Percentiles rank a stretch among this genome's conserved stretches.
phyloP scores from a whole-genome alignment of 2,888 invertebrate species.

The Amblyjoppa proteus region DNA sequence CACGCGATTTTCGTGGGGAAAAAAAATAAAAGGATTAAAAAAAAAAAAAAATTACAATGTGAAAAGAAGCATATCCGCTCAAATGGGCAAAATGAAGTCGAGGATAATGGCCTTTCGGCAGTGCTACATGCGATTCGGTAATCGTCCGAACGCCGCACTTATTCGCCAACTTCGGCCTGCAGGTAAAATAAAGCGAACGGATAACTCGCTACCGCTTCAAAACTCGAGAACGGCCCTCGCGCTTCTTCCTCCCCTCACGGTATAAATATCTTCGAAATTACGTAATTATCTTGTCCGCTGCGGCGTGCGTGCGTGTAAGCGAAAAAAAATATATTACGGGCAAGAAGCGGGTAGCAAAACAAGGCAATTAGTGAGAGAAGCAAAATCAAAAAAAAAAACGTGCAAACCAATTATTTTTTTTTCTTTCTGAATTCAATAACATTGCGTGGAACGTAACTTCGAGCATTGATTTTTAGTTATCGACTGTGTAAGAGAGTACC shows the following conservation, averaged over 20 bases:
- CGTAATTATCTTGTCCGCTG: slow-evolving; percentile 47
- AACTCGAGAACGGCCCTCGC: not conserved
- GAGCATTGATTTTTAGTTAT: not conserved
- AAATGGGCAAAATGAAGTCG: slow-evolving; percentile 54
- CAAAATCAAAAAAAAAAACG: not conserved
- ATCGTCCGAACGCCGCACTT: slow-evolving; percentile 33
- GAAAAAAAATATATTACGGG: slow-evolving; percentile 32
- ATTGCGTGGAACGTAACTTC: not conserved
- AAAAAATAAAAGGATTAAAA: slow-evolving; percentile 8
- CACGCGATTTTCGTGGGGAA: slow-evolving; percentile 59
- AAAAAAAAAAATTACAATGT: slow-evolving; percentile 6
- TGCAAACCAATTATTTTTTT: not conserved
- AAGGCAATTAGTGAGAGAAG: slow-evolving; percentile 22
- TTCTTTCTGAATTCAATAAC: not conserved
- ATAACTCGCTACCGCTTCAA: slow-evolving; percentile 13
- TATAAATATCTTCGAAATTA: slow-evolving; percentile 51
- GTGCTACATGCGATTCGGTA: slow-evolving; percentile 49
- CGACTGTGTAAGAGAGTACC: not conserved
- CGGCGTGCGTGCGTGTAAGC: slow-evolving; percentile 10
- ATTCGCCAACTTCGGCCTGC: slow-evolving; percentile 26
- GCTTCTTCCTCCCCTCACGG: not conserved
- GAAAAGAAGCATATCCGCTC: slow-evolving; percentile 20
- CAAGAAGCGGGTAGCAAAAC: not conserved
- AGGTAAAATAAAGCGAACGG: slow-evolving; percentile 33
- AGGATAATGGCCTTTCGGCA: slow-evolving; percentile 44